These are phyloP conservation scores for Leptopilina drosophilae DNA, from an alignment of 2,888 invertebrate genomes.

Conservation along the genomic window DNA sequence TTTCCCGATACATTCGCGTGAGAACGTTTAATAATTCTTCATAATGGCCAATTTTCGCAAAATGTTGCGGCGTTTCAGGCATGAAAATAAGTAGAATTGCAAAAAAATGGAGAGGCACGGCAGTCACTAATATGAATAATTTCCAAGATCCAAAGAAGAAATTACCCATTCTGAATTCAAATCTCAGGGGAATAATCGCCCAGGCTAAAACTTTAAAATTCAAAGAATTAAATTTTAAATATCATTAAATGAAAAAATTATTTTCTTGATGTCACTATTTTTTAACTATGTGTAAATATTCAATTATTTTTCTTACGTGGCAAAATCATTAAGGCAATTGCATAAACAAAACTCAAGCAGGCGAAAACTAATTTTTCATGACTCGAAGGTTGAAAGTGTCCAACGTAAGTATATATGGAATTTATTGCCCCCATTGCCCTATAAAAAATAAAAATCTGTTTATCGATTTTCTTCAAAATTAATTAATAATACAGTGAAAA, in stretches of 20 bases:
- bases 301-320: constrained; percentile 79
- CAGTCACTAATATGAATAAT: constrained; percentile 85
- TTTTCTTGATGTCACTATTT: no score
- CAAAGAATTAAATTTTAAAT: constrained; percentile 41
- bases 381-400: constrained; percentile 87
- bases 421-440: constrained; percentile 89
- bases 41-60: constrained; percentile 86
- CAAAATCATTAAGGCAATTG: constrained; percentile 84
- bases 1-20: constrained; percentile 83
- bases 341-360: constrained; percentile 91
- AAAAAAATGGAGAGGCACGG: constrained; percentile 82
- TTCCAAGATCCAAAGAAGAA: constrained; percentile 89
- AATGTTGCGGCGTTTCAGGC: constrained; percentile 89
- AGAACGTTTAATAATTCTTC: constrained; percentile 84
- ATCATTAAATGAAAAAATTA: no score
- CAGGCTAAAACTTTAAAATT: constrained; percentile 83
- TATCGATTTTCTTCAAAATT: no score
- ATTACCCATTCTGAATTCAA: constrained; percentile 78
- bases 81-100: constrained; percentile 84
- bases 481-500: no score
- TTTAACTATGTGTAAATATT: no score
- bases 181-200: constrained; percentile 85
- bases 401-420: constrained; percentile 87
- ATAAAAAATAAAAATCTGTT: constrained; percentile 56
- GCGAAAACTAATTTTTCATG: constrained; percentile 87